Evolutionary conservation across 2,888 invertebrate genomes (phyloP), one percentile per base, ranked within the genome.

Genomic region (Parnassius orleans): DNA sequence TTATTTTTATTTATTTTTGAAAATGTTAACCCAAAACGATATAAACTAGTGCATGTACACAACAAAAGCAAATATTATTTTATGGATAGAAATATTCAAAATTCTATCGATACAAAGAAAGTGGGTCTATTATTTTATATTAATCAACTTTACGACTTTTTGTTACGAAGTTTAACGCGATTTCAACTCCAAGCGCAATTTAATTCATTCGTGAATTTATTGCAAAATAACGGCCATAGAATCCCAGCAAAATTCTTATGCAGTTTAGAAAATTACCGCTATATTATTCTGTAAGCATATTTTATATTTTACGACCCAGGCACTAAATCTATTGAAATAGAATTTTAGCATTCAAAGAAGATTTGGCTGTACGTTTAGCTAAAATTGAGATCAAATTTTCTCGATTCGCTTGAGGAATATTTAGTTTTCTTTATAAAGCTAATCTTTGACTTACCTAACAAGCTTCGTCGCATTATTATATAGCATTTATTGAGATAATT

Each of bases 291-390:
- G 44, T 24, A 10, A 24, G 52, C 52, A 33, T 52, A 58, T 58
- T 58, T 43, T 58, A 52, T 51, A 44, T 51, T 58, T 46, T 14
- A 24, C 24, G 33, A 52, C 10, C 24, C 52, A 50, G 43, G 50
- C 19, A 42, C 24, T 19, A 44, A 58, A 52, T 52, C 52, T 51
- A 58, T 52, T 14, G 58, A 52, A 52, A 52, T 24, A 33, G 24
- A 52, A 52, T 52, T 58, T 44, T 51, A 57, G 50, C 48, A 58
- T 52, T 58, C 58, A 33, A n/a, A 42, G 15, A 48, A 7, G 42
- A 54, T 54, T 53, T 42, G 53, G 46, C 24, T 33, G 3, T 33
- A 33, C 33, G 33, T 33, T 33, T 5, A 7, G 33, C 33, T 33
- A 7, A 33, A 33, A 33, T 33, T 33, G 33, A 33, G 7, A 33